Evolutionary conservation across 2,113 vertebrate species (phyloP).

Genomic region (Vulpes ferrilata): DNA sequence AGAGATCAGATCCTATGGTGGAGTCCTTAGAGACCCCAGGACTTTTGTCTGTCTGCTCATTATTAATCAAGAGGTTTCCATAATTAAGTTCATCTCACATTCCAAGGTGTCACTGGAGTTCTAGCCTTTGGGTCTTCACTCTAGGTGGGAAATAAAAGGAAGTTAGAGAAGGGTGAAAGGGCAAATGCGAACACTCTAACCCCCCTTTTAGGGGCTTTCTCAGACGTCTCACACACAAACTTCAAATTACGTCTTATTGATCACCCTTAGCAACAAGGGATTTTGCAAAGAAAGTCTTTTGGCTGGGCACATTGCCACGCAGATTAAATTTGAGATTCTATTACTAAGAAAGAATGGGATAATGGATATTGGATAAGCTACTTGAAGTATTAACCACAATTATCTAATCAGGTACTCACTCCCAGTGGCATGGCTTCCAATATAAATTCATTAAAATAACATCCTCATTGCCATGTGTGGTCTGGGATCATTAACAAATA

Average conservation of each 20-base stretch:
- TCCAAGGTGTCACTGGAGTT: not conserved
- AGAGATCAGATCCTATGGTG: fast-evolving
- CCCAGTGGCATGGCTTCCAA: constrained; percentile 75
- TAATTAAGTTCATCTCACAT: not conserved
- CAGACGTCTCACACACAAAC: not conserved
- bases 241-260: constrained; percentile 24
- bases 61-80: not conserved
- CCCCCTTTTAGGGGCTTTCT: not conserved
- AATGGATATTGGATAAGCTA: constrained; percentile 71
- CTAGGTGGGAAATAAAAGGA: not conserved
- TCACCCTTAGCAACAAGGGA: constrained; percentile 20
- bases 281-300: constrained; percentile 65
- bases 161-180: not conserved
- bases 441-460: constrained; percentile 73
- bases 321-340: constrained; percentile 69
- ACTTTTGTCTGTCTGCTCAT: not conserved
- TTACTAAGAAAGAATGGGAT: constrained; percentile 67
- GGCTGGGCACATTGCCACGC: constrained; percentile 57
- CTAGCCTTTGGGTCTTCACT: not conserved
- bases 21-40: not conserved
- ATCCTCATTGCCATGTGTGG: constrained; percentile 73
- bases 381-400: constrained; percentile 68
- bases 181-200: not conserved
- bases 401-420: constrained; percentile 74
- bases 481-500: constrained; percentile 76